A percentile compares a stretch with the other conserved stretches of the same genome.
These are phyloP conservation scores for Leucoptera coffeella DNA, from an alignment of 2,888 invertebrate genomes.

Conservation along the genomic window DNA sequence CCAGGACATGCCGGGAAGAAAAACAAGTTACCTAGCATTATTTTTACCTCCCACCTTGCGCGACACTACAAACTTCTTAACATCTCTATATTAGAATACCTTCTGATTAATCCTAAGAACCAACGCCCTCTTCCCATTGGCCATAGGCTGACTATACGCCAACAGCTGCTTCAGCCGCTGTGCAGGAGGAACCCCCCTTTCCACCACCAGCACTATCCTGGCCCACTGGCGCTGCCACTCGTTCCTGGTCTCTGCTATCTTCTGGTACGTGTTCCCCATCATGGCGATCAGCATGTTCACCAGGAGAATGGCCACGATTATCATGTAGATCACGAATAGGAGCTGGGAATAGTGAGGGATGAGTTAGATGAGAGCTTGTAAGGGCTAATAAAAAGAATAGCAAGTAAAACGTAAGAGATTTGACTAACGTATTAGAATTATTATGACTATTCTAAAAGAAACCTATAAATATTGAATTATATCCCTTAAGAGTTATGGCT, in stretches of 20 bases:
- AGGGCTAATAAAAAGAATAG: too few relatives aligned
- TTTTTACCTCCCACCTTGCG: too few relatives aligned
- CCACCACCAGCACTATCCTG: conserved; percentile 92
- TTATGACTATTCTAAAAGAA: too few relatives aligned
- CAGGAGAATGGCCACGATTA: conserved; percentile 87
- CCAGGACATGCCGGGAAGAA: too few relatives aligned
- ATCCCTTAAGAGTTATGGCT: too few relatives aligned
- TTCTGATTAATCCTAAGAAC: conserved; percentile 85
- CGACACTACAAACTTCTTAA: conserved; percentile 1
- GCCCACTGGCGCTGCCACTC: conserved; percentile 99
- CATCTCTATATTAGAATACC: conserved; percentile 32
- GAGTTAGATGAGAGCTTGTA: too few relatives aligned
- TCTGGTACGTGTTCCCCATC: conserved; percentile 99
- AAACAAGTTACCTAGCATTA: too few relatives aligned
- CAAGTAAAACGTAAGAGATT: too few relatives aligned
- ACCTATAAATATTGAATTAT: too few relatives aligned
- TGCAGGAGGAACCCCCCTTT: conserved; percentile 89
- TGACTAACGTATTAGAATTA: too few relatives aligned
- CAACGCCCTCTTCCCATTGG: conserved; percentile 76
- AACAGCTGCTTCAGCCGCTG: conserved; percentile 80
- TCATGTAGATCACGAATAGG: conserved; percentile 95
- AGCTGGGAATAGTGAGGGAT: conserved; percentile 58
- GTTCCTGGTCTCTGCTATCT: conserved; percentile 93
- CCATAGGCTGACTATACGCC: conserved; percentile 93
- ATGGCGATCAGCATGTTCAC: conserved; percentile 97